Evolutionary conservation across 2,113 vertebrate genomes (phyloP), one percentile per base, ranked within the genome.

Genomic region (Scolopax mira): DNA sequence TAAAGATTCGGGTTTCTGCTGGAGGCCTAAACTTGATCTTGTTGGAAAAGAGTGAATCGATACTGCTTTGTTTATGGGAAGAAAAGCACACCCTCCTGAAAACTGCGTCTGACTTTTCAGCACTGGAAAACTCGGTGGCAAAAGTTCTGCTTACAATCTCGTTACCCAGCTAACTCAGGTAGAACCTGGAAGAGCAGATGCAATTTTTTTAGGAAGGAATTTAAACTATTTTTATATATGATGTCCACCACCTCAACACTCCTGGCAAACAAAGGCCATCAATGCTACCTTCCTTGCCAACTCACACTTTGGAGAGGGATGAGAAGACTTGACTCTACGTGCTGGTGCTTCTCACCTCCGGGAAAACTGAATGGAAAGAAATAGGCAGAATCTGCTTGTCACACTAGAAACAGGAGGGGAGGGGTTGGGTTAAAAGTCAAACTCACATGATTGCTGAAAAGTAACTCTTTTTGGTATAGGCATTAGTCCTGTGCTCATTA

Each of bases 381-480:
- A 91, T 79, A 51, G 2, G 46, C 52, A 64, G 64, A 64, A 88
- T 88, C 55, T 90, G 67, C 52, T 89, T 44, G 90, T 85, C 72
- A 73, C 88, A 91, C 48, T 44, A 81, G 46, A 58, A 92, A 75
- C 2, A 73, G 78, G 64, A 44, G 22, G 16, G 46, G 8, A 21
- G 19, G 62, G 62, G 24, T 16, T 31, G 62, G 41, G 30, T 44
- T 70, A 58, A 60, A 70, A 77, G 65, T 71, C 55, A 83, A 90
- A 80, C 28, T 58, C 41, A 65, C 52, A 67, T 75, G 79, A 78
- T 94, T 93, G 74, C 85, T 77, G 85, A 77, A 66, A 88, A 86
- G 31, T 49, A 84, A 60, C 69, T 91, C 25, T 79, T 93, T 79
- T 92, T 89, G 89, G 93, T 94, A 79, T 27, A 93, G 79, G 91